Percentiles rank a stretch among this genome's conserved stretches.
Evolutionary conservation across 2,797 vertebrate species (phyloP).

Genomic region (Pangasius krempfi): DNA sequence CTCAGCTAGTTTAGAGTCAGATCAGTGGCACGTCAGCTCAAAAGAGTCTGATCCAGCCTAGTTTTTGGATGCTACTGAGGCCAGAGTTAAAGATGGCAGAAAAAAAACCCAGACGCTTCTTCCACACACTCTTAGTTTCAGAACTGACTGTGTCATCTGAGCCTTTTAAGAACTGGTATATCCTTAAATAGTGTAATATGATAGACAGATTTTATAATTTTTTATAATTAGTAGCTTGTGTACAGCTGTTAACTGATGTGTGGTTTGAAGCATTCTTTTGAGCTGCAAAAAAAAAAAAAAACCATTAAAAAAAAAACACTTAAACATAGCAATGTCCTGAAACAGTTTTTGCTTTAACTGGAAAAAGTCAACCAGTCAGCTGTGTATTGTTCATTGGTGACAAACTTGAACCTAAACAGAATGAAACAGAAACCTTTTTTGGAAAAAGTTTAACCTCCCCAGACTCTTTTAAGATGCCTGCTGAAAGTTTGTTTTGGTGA

Average conservation of each 20-base stretch:
- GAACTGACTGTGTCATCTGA: too few relatives aligned
- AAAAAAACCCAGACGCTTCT: neutral
- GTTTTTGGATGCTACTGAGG: neutral
- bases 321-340: neutral
- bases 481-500: slow-evolving; percentile 3
- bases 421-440: neutral
- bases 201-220: neutral
- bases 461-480: neutral
- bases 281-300: neutral
- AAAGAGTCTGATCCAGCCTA: neutral
- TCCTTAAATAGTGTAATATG: neutral
- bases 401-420: neutral
- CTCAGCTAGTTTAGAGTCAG: neutral
- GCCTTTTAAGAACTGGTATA: neutral
- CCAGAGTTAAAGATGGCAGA: neutral
- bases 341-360: neutral
- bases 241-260: neutral
- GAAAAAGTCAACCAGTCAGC: neutral
- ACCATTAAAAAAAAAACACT: neutral
- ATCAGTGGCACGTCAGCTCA: neutral
- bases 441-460: neutral
- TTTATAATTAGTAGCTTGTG: neutral
- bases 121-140: neutral
- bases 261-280: neutral
- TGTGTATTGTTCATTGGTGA: neutral